These are phyloP conservation scores for Heterodera filipjevi DNA, from an alignment of 2,888 invertebrate species.

Conservation along the genomic window DNA sequence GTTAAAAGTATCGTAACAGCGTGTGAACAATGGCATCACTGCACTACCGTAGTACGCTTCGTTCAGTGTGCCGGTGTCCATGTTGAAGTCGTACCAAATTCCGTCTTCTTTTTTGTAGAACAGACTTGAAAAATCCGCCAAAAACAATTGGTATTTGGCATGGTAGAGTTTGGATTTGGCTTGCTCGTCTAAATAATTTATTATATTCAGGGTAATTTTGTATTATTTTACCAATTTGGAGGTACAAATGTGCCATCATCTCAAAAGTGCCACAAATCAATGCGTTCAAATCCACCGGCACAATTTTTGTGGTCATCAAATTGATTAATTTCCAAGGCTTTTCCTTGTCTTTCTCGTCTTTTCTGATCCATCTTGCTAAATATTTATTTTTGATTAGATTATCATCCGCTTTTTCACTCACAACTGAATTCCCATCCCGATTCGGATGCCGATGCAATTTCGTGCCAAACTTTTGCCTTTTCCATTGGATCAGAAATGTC, in stretches of 20 bases:
- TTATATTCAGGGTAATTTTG: too few relatives aligned
- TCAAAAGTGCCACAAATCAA: constrained; percentile 66
- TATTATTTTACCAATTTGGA: too few relatives aligned
- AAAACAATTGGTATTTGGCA: too few relatives aligned
- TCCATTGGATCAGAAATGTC: not conserved
- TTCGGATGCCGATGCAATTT: constrained; percentile 72
- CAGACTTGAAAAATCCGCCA: too few relatives aligned
- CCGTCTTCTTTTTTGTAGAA: not conserved
- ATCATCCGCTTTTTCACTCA: constrained; percentile 66
- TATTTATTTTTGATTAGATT: not conserved
- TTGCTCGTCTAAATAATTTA: too few relatives aligned
- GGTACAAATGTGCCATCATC: too few relatives aligned
- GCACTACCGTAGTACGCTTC: constrained; percentile 65
- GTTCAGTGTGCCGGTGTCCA: not conserved
- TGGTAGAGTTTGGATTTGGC: too few relatives aligned
- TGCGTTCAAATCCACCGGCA: constrained; percentile 82
- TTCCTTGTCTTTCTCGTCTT: constrained; percentile 35
- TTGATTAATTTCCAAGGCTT: constrained; percentile 31
- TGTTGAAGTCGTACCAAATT: not conserved
- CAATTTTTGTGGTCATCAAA: constrained; percentile 73
- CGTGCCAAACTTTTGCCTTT: constrained; percentile 18
- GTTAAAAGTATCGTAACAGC: constrained; percentile 28
- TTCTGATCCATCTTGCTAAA: constrained; percentile 80
- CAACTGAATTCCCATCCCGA: constrained; percentile 95
- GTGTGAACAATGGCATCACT: constrained; percentile 77